Conservation (phyloP, 2,113 vertebrate species). For the Mixornis gularis region DNA sequence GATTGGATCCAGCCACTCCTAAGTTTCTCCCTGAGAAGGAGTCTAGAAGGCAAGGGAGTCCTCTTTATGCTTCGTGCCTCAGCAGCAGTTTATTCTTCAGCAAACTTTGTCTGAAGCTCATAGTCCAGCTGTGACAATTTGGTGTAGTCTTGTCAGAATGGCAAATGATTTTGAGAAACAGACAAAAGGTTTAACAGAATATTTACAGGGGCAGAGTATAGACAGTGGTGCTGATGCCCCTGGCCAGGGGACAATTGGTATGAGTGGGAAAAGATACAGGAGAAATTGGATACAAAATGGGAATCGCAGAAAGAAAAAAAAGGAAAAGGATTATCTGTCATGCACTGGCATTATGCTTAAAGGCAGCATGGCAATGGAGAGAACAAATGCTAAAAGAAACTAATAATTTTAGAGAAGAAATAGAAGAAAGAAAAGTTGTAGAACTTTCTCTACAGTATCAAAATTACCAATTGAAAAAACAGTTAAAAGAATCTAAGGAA, state of each 20-base stretch:
- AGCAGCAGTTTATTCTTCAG: neutral
- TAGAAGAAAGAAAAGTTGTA: neutral
- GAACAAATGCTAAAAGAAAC: neutral
- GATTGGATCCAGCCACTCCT: neutral
- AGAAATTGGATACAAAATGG: neutral
- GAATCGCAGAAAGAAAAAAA: neutral
- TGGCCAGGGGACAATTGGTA: neutral
- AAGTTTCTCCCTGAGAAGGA: neutral
- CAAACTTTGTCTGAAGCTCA: neutral
- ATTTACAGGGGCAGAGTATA: neutral
- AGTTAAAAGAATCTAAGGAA: neutral
- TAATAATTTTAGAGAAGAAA: neutral
- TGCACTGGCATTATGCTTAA: neutral
- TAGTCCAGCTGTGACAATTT: accelerated
- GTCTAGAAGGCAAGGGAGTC: neutral
- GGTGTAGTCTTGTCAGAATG: neutral
- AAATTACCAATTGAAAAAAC: neutral
- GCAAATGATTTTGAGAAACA: neutral
- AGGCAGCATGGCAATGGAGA: neutral
- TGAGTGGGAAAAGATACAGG: neutral
- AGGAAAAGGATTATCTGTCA: neutral
- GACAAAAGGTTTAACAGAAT: neutral
- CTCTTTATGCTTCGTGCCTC: neutral
- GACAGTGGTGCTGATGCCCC: neutral
- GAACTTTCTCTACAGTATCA: neutral